Base-by-base conservation (phyloP, 2,888 invertebrate species). In the Scaptomyza reducta region DNA sequence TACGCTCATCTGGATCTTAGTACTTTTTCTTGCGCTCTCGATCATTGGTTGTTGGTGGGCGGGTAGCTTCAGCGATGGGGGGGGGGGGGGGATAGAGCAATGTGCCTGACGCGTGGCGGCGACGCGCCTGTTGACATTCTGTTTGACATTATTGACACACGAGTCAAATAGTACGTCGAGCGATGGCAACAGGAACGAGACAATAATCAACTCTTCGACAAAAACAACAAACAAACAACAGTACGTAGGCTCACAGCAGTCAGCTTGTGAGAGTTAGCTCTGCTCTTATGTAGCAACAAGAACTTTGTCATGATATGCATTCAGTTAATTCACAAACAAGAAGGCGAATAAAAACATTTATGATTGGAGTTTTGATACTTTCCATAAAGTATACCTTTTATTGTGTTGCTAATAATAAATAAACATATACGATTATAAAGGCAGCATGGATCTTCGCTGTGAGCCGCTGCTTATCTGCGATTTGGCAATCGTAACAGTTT, bases 401-500 rank as follows among this genome's bases (percentile, higher is more conserved):
- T 38, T 40, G 16, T 16, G 40, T 16, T 40, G 40, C 16, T 40
- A 10, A 40, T 40, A 40, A 40, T 40, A 10, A 40, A 40, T 40
- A 40, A 40, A 40, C 9, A 16, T 10, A 16, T 38, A 9, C 14
- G 9, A 14, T 35, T 40, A 38, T 45, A 45, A 55, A 55, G 57
- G 50, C 55, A 60, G 70, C 66, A 59, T 60, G 38, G 57, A 13
- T 58, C 49, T 33, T 61, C 46, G 47, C 31, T 60, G 50, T 51
- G 46, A 63, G 59, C 54, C 54, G 35, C 49, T 13, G 68, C 81
- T 87, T 87, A 82, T 82, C 82, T 76, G 70, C 70, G 72, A 76
- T 77, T 82, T 86, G 77, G 88, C 77, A 82, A 87, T 85, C 88
- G 83, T 82, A 84, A 87, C 79, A 85, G 83, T 83, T 83, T 84